Evolutionary conservation across 2,888 invertebrate genomes (phyloP).

Genomic region (Brachynemurus nebulosus): DNA sequence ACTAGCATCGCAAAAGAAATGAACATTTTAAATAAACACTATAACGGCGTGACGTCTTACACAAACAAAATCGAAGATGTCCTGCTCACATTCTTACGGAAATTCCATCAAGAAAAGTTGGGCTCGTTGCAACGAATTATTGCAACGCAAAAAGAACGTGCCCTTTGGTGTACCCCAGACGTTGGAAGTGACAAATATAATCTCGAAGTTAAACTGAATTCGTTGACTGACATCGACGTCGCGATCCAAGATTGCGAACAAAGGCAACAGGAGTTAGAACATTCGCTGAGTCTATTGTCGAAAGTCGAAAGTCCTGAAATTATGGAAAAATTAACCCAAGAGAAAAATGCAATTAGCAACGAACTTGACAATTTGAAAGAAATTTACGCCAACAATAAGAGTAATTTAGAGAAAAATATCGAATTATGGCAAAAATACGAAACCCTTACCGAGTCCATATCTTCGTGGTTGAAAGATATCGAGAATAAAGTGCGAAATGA

Average conservation of each 20-base stretch:
- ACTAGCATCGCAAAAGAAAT: constrained; percentile 70
- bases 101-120: constrained; percentile 74
- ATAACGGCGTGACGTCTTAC: constrained; percentile 62
- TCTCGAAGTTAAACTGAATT: constrained; percentile 77
- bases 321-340: constrained; percentile 48
- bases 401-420: constrained; percentile 52
- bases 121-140: constrained; percentile 69
- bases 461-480: constrained; percentile 63
- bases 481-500: constrained; percentile 63
- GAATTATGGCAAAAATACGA: constrained; percentile 73
- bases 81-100: constrained; percentile 67
- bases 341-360: constrained; percentile 52
- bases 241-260: constrained; percentile 57
- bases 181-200: constrained; percentile 82
- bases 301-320: constrained; percentile 60
- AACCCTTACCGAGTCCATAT: constrained; percentile 53
- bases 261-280: constrained; percentile 51
- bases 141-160: constrained; percentile 71
- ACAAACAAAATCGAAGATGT: constrained; percentile 71
- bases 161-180: constrained; percentile 83
- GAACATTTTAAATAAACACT: constrained; percentile 68
- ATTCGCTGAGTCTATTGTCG: constrained; percentile 55
- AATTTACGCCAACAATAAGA: constrained; percentile 53
- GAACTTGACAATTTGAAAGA: constrained; percentile 58
- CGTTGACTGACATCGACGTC: constrained; percentile 59